Evolutionary conservation across 2,113 vertebrate genomes (phyloP).

Genomic region (Corydoras maculifer): DNA sequence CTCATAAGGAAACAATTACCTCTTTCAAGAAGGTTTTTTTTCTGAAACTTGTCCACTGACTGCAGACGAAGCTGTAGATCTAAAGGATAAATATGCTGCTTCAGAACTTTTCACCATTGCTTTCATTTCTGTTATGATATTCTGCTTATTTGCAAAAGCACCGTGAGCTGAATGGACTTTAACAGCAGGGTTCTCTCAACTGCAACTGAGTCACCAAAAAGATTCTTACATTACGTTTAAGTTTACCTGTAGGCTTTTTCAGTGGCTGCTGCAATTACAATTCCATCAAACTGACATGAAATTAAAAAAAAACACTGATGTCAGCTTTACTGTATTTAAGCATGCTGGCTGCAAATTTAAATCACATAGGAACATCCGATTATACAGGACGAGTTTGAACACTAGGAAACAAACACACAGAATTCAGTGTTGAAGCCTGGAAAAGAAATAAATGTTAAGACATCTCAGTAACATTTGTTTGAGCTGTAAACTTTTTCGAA

Average conservation of each 20-base stretch:
- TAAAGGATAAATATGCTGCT: not conserved
- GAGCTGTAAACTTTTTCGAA: constrained; percentile 23
- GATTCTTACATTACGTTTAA: not conserved
- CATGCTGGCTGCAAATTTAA: not conserved
- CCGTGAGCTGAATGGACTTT: not conserved
- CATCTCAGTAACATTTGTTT: constrained; percentile 29
- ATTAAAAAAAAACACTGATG: not conserved
- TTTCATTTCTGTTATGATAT: constrained; percentile 19
- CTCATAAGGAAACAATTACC: constrained; percentile 23
- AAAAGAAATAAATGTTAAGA: constrained; percentile 17
- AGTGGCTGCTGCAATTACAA: constrained; percentile 6
- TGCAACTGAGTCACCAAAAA: constrained; percentile 5
- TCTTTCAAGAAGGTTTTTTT: constrained; percentile 15
- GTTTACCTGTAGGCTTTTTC: no score
- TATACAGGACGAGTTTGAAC: not conserved
- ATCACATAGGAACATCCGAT: not conserved
- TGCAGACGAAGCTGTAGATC: not conserved
- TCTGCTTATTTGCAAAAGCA: constrained; percentile 17
- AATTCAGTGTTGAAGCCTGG: not conserved
- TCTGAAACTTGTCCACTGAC: constrained; percentile 9
- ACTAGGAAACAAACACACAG: not conserved
- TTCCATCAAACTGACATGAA: not conserved
- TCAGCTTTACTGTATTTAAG: not conserved
- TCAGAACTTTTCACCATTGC: not conserved
- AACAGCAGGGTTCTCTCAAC: not conserved